Percentiles rank a stretch among this genome's conserved stretches.
phyloP scores from a whole-genome alignment of 2,113 vertebrate species.

The Oophaga pumilio region DNA sequence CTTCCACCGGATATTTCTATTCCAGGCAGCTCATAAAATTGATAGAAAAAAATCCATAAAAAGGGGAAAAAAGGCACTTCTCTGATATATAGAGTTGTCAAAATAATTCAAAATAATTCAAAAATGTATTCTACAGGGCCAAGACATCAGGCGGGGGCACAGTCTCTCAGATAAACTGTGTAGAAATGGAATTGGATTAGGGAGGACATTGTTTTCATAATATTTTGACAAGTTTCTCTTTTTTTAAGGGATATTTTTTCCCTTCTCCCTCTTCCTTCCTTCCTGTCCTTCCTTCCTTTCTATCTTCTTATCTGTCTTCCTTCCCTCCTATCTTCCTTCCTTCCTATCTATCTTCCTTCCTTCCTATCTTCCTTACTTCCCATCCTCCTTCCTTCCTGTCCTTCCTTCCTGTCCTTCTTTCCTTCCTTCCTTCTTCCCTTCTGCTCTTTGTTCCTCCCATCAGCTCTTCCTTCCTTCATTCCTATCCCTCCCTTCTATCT shows the following conservation, averaged over 20 bases:
- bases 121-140: not conserved
- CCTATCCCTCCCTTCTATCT: no score
- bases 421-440: no score
- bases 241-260: not conserved
- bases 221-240: not conserved
- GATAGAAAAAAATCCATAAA: not conserved
- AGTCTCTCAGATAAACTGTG: slow-evolving; percentile 25
- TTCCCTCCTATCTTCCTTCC: no score
- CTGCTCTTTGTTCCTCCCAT: no score
- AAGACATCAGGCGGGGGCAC: not conserved
- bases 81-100: slow-evolving; percentile 27
- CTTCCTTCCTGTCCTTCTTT: no score
- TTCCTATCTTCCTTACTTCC: no score
- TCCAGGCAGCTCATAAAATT: not conserved
- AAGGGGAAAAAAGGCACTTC: not conserved
- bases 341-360: no score
- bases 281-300: not conserved
- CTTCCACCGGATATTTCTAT: slow-evolving; percentile 15
- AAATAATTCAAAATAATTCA: not conserved
- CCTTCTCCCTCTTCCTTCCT: no score
- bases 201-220: not conserved
- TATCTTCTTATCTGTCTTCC: no score
- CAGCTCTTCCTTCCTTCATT: no score
- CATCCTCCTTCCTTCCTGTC: no score
- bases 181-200: slow-evolving; percentile 30